Conservation (phyloP, 2,113 vertebrate genomes). For the Synchiropus splendidus region DNA sequence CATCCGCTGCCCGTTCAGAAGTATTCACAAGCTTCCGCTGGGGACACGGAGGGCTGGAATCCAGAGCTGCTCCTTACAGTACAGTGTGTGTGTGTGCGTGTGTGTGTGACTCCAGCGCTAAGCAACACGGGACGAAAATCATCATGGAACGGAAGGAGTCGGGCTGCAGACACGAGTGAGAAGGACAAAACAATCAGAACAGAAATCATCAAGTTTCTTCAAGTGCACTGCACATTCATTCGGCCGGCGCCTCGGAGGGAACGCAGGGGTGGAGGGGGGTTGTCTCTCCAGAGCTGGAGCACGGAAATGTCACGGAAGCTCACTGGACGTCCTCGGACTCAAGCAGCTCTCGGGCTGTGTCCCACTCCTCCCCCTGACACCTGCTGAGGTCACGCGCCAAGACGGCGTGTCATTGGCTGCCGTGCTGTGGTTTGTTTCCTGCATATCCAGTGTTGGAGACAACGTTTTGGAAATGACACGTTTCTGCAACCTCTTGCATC, state of each 20-base stretch:
- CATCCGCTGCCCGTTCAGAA: constrained; percentile 59
- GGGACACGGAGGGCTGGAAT: constrained; percentile 41
- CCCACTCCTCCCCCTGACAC: too few species aligned
- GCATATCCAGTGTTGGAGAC: too few species aligned
- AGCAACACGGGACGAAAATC: constrained; percentile 24
- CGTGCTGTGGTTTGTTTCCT: too few species aligned
- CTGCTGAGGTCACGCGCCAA: too few species aligned
- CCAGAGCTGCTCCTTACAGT: constrained; percentile 9
- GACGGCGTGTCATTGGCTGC: too few species aligned
- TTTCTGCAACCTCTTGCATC: too few species aligned
- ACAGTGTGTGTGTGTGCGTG: too few species aligned
- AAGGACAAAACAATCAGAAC: constrained; percentile 23
- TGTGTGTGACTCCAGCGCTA: constrained; percentile 4
- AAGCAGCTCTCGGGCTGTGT: too few species aligned
- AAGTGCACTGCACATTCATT: constrained; percentile 53
- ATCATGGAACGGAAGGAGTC: constrained; percentile 22
- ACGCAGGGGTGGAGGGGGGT: constrained; percentile 35
- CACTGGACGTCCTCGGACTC: too few species aligned
- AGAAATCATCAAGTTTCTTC: constrained; percentile 33
- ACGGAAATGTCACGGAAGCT: too few species aligned
- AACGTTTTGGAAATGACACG: too few species aligned
- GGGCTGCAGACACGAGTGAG: constrained; percentile 5
- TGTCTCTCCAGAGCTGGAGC: too few species aligned
- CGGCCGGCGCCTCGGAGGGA: constrained; percentile 51
- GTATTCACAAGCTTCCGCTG: constrained; percentile 64